Conservation (phyloP, 1,140 invertebrate species). For the Orius insidiosus region DNA sequence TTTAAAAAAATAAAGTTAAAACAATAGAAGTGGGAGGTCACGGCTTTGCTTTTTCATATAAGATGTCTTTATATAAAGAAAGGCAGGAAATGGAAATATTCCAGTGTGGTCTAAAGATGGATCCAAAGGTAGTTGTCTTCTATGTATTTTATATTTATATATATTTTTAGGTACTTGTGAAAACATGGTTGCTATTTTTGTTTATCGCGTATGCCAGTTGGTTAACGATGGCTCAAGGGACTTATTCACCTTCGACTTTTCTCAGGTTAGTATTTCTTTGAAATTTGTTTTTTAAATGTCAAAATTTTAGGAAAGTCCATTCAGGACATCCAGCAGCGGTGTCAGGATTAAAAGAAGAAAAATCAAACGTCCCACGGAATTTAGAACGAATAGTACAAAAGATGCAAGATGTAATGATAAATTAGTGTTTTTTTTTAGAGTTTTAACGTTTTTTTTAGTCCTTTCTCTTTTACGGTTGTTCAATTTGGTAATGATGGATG, state of each 20-base stretch:
- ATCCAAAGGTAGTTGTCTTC: too few relatives aligned
- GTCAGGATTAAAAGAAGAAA: constrained; percentile 5
- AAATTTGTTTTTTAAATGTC: neutral
- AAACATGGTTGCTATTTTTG: constrained; percentile 3
- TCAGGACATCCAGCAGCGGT: neutral
- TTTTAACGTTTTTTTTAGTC: constrained; percentile 30
- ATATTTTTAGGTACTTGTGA: neutral
- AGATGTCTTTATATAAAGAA: too few relatives aligned
- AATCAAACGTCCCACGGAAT: constrained; percentile 5
- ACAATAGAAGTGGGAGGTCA: too few relatives aligned
- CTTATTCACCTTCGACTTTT: neutral
- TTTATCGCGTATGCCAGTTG: neutral
- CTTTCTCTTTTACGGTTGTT: constrained; percentile 52
- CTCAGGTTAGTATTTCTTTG: neutral
- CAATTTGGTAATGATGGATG: constrained; percentile 52
- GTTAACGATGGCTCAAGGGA: neutral
- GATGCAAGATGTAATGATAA: constrained; percentile 6
- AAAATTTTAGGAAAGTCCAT: neutral
- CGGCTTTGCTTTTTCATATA: too few relatives aligned
- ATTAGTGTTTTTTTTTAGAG: neutral
- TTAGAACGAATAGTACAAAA: neutral
- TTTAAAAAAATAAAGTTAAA: too few relatives aligned
- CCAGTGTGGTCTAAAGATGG: too few relatives aligned
- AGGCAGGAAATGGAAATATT: too few relatives aligned
- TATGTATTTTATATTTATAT: neutral